Conservation (phyloP, 2,888 invertebrate genomes). For the Cabera pusaria region DNA sequence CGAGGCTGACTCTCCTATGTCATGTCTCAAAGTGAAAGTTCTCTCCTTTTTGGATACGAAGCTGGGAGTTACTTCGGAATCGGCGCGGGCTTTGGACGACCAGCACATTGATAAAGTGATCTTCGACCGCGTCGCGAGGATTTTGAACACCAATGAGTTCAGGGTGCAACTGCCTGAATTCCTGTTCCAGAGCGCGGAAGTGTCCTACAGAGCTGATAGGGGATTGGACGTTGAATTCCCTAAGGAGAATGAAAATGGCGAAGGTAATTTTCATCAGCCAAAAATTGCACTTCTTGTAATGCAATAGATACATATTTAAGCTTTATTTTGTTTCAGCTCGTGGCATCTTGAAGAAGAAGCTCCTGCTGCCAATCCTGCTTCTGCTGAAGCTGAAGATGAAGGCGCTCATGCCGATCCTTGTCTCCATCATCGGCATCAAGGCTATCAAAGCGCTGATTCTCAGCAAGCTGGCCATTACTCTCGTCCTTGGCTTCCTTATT, state of each 20-base stretch:
- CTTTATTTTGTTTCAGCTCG: constrained; percentile 83
- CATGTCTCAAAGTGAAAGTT: constrained; percentile 90
- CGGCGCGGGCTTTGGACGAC: constrained; percentile 84
- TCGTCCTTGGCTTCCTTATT: constrained; percentile 91
- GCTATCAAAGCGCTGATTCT: constrained; percentile 92
- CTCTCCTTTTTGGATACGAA: constrained; percentile 89
- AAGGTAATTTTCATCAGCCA: constrained; percentile 62
- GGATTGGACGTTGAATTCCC: constrained; percentile 86
- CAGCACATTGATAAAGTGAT: constrained; percentile 89
- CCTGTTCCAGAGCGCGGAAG: constrained; percentile 86
- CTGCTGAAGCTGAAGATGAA: constrained; percentile 93
- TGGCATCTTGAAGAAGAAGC: constrained; percentile 92
- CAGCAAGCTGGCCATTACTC: constrained; percentile 91
- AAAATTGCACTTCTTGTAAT: too few relatives aligned
- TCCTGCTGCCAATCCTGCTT: constrained; percentile 90
- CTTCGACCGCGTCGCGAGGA: constrained; percentile 87
- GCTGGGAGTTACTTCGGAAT: constrained; percentile 84
- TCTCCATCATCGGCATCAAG: constrained; percentile 90
- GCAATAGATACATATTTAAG: constrained; percentile 8
- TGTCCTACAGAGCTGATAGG: constrained; percentile 86
- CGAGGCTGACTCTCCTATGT: constrained; percentile 85
- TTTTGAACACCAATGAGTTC: constrained; percentile 89
- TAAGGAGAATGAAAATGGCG: constrained; percentile 76
- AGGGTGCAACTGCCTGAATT: constrained; percentile 88
- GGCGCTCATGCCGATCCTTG: constrained; percentile 91